These are phyloP conservation scores for Leptinotarsa tumamoca DNA, from an alignment of 2,888 invertebrate species.

Conservation along the genomic window DNA sequence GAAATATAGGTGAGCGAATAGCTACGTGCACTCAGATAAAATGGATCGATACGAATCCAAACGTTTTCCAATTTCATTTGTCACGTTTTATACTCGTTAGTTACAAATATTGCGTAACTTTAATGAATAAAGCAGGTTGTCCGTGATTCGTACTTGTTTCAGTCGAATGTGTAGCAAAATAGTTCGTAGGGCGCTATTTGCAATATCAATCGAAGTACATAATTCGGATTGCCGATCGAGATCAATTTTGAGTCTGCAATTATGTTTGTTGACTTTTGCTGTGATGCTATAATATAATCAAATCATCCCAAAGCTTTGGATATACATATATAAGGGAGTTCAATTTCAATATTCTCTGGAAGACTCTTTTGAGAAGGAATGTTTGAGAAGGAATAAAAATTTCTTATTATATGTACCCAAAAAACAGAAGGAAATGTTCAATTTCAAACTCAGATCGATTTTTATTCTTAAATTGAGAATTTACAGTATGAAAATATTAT, in stretches of 20 bases:
- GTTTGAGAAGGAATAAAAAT: too few species aligned
- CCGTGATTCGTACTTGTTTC: not conserved
- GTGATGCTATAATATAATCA: not conserved
- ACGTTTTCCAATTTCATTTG: constrained; percentile 7
- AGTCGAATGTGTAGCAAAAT: not conserved
- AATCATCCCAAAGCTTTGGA: not conserved
- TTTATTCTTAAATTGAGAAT: too few species aligned
- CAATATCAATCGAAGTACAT: not conserved
- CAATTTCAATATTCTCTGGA: too few species aligned
- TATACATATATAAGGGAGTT: not conserved
- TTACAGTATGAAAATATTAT: too few species aligned
- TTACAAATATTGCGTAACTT: constrained; percentile 9
- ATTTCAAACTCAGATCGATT: too few species aligned
- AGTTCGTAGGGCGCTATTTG: not conserved
- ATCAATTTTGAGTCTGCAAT: not conserved
- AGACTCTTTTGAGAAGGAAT: too few species aligned
- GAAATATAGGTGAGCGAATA: too few species aligned
- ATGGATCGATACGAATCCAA: not conserved
- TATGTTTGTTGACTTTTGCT: not conserved
- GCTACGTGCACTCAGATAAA: too few species aligned
- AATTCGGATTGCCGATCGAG: not conserved
- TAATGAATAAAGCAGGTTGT: not conserved
- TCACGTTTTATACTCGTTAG: not conserved
- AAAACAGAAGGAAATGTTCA: too few species aligned
- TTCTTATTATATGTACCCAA: too few species aligned